Base-by-base conservation (phyloP, 1,140 invertebrate genomes). In the Callitettix versicolor region DNA sequence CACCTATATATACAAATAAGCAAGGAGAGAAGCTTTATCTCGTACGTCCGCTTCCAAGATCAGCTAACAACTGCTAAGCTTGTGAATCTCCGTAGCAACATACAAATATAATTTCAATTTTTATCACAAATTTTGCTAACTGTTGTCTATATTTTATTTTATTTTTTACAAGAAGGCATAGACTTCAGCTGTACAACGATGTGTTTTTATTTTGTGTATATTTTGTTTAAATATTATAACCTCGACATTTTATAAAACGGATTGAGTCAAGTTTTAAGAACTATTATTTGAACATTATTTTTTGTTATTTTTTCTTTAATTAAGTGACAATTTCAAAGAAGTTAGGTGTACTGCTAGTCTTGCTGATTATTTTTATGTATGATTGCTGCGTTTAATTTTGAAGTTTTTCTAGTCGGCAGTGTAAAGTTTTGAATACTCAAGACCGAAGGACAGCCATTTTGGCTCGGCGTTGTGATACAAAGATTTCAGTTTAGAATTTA, bases 1-100 rank as follows among this genome's bases (percentile, higher is more conserved):
- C 95, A 60, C 96, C 96, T 44, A 99, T 99, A 66, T 99, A 97
- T 71, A 98, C 91, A 58, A 94, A 93, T 73, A 92, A 92, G 69
- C 86, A 91, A 72, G 91, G 91, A 63, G 90, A 94, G 72, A 94
- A 94, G 73, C 75, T 95, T 18, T 94, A 92, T 71, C 77, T 95
- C 57, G 89, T 94, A 64, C 84, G 90, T 63, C 82, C 90, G 54
- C 74, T 93, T 68, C 88, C 87, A 14, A 40, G 53, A 44, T 26
- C 53, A 22, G 26, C 14, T n/a, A 55, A 54, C 24, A 54, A 47
- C 21, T 55, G 53, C 53, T 55, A 55, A 34, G n/a, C 51, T 34
- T 30, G 26, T 30, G 26, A 30, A 26, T 48, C 30, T 30, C 46
- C 46, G 30, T 30, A 48, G 46, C 46, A 14, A 48, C 21, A 33